These are phyloP conservation scores for Piaya cayana DNA, from an alignment of 2,113 vertebrate genomes.

Conservation along the genomic window DNA sequence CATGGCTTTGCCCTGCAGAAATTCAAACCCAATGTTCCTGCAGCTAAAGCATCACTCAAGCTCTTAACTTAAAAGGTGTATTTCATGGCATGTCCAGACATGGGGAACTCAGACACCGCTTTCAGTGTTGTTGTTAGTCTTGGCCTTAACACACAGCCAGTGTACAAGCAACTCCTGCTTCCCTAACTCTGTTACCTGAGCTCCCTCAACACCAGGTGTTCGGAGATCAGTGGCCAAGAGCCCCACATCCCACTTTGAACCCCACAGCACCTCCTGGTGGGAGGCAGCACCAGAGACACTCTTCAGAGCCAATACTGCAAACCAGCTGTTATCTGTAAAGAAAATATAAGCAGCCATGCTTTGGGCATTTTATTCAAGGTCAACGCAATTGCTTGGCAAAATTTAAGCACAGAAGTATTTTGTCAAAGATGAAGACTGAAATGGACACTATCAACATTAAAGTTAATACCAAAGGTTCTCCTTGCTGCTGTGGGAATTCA, in stretches of 20 bases:
- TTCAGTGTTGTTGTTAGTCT: rapidly evolving
- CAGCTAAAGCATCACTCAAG: rapidly evolving
- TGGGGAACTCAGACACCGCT: rapidly evolving
- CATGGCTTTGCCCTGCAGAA: not conserved
- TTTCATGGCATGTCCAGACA: rapidly evolving
- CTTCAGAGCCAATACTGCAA: not conserved
- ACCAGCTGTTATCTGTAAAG: not conserved
- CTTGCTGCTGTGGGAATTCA: not conserved
- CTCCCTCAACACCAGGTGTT: not conserved
- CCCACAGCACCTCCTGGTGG: not conserved
- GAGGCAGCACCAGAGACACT: not conserved
- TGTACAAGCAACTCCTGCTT: not conserved
- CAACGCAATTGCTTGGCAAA: not conserved
- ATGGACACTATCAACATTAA: rapidly evolving
- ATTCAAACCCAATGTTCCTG: rapidly evolving
- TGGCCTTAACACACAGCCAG: rapidly evolving
- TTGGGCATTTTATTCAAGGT: not conserved
- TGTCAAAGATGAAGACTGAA: not conserved
- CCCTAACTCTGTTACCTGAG: not conserved
- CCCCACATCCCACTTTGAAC: not conserved
- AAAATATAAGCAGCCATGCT: not conserved
- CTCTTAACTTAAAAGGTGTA: not conserved
- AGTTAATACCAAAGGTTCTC: not conserved
- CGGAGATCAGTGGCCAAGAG: rapidly evolving
- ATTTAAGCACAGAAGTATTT: not conserved